Evolutionary conservation across 2,888 invertebrate species (phyloP).

Genomic region (Scaptomyza flava): DNA sequence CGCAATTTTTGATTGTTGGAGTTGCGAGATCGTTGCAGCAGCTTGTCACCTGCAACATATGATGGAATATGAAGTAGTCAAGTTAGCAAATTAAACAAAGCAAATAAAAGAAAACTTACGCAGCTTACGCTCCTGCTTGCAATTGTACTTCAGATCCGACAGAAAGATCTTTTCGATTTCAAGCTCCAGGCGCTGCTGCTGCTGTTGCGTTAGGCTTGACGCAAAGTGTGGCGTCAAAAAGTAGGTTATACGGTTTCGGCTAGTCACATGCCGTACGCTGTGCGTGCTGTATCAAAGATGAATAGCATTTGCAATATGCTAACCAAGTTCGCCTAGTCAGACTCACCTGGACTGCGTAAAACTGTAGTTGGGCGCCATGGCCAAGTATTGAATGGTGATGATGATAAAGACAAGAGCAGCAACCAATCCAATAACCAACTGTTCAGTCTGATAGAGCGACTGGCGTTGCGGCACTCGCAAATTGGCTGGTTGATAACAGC

Average conservation of each 20-base stretch:
- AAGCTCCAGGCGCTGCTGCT: conserved; percentile 49
- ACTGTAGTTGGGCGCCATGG: conserved; percentile 91
- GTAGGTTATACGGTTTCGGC: conserved; percentile 93
- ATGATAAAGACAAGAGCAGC: conserved; percentile 92
- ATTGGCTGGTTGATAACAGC: conserved; percentile 74
- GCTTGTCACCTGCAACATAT: conserved; percentile 53
- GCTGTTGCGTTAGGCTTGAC: conserved; percentile 27
- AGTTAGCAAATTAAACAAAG: not conserved
- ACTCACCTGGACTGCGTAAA: conserved; percentile 88
- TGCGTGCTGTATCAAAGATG: conserved; percentile 45
- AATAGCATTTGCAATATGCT: not conserved
- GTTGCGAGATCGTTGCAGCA: conserved; percentile 61
- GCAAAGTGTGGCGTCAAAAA: conserved; percentile 96
- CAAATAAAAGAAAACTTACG: conserved; percentile 54
- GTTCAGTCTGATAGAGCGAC: conserved; percentile 62
- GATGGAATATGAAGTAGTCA: not conserved
- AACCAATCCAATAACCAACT: conserved; percentile 64
- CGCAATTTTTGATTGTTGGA: conserved; percentile 46
- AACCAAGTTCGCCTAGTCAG: not conserved
- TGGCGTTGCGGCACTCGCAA: conserved; percentile 75
- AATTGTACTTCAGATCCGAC: conserved; percentile 55
- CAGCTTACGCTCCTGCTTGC: conserved; percentile 60
- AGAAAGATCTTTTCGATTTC: conserved; percentile 62
- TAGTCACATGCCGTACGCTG: conserved; percentile 88
- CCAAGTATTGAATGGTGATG: conserved; percentile 54